These are phyloP conservation scores for Hypolimnas misippus DNA, from an alignment of 2,888 invertebrate species.

Conservation along the genomic window DNA sequence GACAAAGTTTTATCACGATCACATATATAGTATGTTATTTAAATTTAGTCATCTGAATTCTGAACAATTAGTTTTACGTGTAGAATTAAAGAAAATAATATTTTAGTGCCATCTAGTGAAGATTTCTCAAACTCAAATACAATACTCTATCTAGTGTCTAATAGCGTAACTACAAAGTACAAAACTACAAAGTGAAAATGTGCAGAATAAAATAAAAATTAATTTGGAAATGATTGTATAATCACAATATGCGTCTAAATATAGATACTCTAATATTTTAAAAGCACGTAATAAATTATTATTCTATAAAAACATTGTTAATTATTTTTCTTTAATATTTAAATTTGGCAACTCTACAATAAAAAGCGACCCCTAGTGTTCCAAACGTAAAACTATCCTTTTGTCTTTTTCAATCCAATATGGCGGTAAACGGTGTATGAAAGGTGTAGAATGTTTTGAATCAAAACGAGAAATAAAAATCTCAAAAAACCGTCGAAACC, in stretches of 20 bases:
- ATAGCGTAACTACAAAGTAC: constrained; percentile 13
- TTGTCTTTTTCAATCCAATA: constrained; percentile 81
- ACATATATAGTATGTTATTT: too few relatives aligned
- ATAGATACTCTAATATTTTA: background rate
- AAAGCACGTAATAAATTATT: background rate
- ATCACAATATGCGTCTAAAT: background rate
- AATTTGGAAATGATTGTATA: background rate
- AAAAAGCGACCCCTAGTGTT: constrained; percentile 58
- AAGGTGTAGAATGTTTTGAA: constrained; percentile 82
- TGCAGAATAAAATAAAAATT: background rate
- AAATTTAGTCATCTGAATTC: too few relatives aligned
- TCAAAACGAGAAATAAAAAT: constrained; percentile 70
- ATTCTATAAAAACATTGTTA: background rate
- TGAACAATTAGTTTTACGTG: too few relatives aligned
- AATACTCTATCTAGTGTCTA: constrained; percentile 23
- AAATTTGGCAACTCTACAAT: constrained; percentile 54
- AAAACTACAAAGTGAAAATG: background rate
- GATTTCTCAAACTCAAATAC: background rate
- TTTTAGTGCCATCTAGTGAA: too few relatives aligned
- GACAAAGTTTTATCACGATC: too few relatives aligned
- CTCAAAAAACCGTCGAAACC: constrained; percentile 57
- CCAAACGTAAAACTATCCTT: constrained; percentile 57
- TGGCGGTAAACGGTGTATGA: constrained; percentile 81
- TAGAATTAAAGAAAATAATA: too few relatives aligned
- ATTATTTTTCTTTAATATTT: constrained; percentile 26